These are phyloP conservation scores for Crepidodera aurea DNA, from an alignment of 2,888 invertebrate genomes.

Conservation along the genomic window DNA sequence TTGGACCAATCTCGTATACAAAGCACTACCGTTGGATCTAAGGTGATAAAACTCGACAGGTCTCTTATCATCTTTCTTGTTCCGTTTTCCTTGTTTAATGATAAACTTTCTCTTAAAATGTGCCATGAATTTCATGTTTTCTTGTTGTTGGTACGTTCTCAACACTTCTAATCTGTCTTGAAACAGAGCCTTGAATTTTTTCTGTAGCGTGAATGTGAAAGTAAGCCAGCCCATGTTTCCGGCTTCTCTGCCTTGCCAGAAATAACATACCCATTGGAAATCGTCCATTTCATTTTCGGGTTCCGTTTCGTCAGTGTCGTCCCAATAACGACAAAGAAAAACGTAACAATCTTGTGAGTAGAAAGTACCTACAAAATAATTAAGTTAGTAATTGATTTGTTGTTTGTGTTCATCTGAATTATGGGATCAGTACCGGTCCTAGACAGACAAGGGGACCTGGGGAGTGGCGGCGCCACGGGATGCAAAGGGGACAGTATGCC, in stretches of 20 bases:
- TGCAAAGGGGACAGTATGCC: too few species aligned
- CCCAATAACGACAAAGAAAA: constrained; percentile 95
- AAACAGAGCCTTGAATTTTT: constrained; percentile 88
- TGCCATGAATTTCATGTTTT: constrained; percentile 97
- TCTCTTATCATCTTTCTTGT: constrained; percentile 58
- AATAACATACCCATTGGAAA: constrained; percentile 97
- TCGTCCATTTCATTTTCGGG: constrained; percentile 55
- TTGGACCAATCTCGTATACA: constrained; percentile 92
- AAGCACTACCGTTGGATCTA: constrained; percentile 92
- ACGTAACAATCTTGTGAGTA: constrained; percentile 97
- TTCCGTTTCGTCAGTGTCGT: constrained; percentile 64
- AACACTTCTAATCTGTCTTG: constrained; percentile 91
- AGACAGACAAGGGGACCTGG: too few species aligned
- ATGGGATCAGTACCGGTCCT: too few species aligned
- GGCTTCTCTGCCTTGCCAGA: constrained; percentile 98
- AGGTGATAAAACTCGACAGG: constrained; percentile 93
- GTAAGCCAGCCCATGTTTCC: constrained; percentile 99
- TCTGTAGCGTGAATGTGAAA: constrained; percentile 95
- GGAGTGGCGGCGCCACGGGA: too few species aligned
- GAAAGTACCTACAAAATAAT: constrained; percentile 71
- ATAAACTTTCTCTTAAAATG: constrained; percentile 96
- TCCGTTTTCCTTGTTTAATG: constrained; percentile 87
- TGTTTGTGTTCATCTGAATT: too few species aligned
- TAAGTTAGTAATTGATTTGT: background rate
- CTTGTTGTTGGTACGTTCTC: constrained; percentile 97